Conservation (phyloP, 1,140 invertebrate species). For the Teleopsis dalmanni region DNA sequence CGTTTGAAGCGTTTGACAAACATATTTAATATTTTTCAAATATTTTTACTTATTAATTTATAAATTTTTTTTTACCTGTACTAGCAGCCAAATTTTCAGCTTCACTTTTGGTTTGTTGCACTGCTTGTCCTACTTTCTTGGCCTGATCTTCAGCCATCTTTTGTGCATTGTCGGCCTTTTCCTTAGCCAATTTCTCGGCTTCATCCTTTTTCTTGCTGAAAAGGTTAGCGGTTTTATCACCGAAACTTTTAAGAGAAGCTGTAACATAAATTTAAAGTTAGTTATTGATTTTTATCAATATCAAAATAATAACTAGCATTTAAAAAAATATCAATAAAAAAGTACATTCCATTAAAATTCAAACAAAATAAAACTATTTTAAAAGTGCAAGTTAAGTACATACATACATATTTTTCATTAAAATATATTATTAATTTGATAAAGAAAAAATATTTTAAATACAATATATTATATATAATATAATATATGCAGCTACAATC, state of each 20-base stretch:
- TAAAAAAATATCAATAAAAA: too few species aligned
- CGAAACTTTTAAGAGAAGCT: slow-evolving; percentile 55
- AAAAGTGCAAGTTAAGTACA: too few species aligned
- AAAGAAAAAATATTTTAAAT: too few species aligned
- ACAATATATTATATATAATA: too few species aligned
- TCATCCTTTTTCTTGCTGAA: slow-evolving; percentile 58
- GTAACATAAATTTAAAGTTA: slow-evolving; percentile 7
- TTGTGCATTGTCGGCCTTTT: slow-evolving; percentile 50
- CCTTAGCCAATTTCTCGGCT: slow-evolving; percentile 50
- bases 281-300: background rate
- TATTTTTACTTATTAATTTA: background rate
- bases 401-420: too few species aligned
- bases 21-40: background rate
- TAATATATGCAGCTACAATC: too few species aligned
- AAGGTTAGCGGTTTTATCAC: slow-evolving; percentile 53
- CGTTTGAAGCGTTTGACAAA: too few species aligned
- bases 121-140: slow-evolving; percentile 51
- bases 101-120: slow-evolving; percentile 46
- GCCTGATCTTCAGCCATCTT: slow-evolving; percentile 53
- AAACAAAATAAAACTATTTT: too few species aligned
- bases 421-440: too few species aligned
- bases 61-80: slow-evolving; percentile 34
- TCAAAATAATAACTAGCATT: too few species aligned
- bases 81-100: slow-evolving; percentile 48
- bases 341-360: too few species aligned